A percentile compares a stretch with the other conserved stretches of the same genome.
Evolutionary conservation across 1,140 invertebrate species (phyloP).

Genomic region (Holcopasites calliopsidis): DNA sequence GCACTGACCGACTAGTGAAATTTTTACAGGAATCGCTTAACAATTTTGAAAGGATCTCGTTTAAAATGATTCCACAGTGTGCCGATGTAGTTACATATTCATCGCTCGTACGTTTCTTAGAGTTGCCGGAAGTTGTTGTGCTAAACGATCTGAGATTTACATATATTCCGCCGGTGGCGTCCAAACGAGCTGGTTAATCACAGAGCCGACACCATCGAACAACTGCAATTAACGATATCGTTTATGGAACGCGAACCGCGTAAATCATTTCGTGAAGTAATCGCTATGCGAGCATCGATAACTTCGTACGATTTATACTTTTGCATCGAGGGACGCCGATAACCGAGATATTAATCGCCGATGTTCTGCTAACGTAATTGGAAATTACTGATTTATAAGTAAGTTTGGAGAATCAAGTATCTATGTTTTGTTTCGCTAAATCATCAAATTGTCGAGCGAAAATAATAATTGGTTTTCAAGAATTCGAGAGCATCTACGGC

Average conservation of each 20-base stretch:
- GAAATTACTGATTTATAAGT: too few relatives aligned
- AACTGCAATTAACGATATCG: slow-evolving; percentile 19
- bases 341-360: neutral
- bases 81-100: neutral
- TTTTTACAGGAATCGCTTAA: neutral
- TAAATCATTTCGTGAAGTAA: slow-evolving; percentile 4
- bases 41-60: neutral
- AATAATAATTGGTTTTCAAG: too few relatives aligned
- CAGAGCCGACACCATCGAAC: neutral
- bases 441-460: too few relatives aligned
- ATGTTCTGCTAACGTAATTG: neutral
- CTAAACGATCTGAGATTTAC: slow-evolving; percentile 20
- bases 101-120: neutral
- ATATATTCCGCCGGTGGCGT: slow-evolving; percentile 1
- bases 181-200: slow-evolving; percentile 28
- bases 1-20: neutral
- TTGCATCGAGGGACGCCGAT: neutral
- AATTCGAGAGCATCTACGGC: too few relatives aligned
- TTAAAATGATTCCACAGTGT: neutral
- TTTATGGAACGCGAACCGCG: neutral
- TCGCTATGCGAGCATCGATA: neutral
- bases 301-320: neutral
- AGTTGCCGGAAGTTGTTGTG: slow-evolving; percentile 1
- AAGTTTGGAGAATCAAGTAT: too few relatives aligned
- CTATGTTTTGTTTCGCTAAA: too few relatives aligned